Conservation (phyloP, 1,140 invertebrate species). For the Lamellibrachia luymesi region DNA sequence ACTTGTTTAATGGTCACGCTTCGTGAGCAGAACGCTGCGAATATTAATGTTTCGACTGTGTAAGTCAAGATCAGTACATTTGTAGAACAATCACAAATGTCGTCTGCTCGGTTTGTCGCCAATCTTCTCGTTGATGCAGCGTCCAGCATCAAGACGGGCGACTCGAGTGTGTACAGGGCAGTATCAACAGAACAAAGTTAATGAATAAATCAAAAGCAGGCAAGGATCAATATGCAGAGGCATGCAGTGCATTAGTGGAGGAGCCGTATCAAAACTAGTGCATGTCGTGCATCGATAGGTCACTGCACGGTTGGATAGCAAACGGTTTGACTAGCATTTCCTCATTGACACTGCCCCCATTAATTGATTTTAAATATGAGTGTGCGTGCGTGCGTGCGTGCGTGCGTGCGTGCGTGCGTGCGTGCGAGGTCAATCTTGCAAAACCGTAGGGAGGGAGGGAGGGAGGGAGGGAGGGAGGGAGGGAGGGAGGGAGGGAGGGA, state of each 20-base stretch:
- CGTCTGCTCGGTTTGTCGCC: not conserved
- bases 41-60: not conserved
- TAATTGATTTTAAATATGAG: no score
- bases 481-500: no score
- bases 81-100: not conserved
- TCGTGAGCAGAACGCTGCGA: not conserved
- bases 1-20: not conserved
- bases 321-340: not conserved
- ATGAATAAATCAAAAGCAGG: slow-evolving; percentile 1
- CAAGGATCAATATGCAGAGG: not conserved
- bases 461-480: no score
- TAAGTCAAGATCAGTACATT: not conserved
- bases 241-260: not conserved
- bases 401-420: no score
- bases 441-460: no score
- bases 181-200: not conserved
- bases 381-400: no score
- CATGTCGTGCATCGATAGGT: not conserved
- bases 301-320: not conserved
- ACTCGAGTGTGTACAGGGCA: not conserved
- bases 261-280: not conserved
- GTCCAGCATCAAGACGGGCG: not conserved
- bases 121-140: not conserved
- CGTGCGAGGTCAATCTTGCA: no score
- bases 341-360: no score